These are phyloP conservation scores for Chrysopilus asiliformis DNA, from an alignment of 2,888 invertebrate species.

Conservation along the genomic window DNA sequence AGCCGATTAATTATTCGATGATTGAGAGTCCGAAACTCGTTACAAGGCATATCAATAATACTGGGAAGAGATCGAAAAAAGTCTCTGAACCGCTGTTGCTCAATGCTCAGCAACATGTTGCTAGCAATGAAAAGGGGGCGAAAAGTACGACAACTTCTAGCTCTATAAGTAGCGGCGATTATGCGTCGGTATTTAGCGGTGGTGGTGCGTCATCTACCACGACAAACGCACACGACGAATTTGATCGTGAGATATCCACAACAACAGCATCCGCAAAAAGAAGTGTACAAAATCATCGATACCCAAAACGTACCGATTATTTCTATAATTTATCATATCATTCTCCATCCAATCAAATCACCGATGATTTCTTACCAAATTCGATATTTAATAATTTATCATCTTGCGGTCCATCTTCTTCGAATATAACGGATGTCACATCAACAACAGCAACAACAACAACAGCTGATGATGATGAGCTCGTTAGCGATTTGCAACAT, in stretches of 20 bases:
- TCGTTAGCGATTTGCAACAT: conserved; percentile 1
- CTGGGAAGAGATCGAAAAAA: no score
- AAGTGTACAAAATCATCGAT: conserved; percentile 23
- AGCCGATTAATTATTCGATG: conserved; percentile 14
- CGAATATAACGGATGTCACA: conserved; percentile 4
- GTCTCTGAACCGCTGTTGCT: no score
- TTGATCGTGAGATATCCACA: conserved; percentile 3
- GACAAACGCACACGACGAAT: no score
- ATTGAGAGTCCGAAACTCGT: no score
- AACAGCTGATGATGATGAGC: not conserved
- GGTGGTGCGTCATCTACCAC: no score
- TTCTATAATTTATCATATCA: conserved; percentile 23
- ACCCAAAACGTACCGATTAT: conserved; percentile 30
- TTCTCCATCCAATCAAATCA: conserved; percentile 6
- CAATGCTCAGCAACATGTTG: not conserved
- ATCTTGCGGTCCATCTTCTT: conserved; percentile 7
- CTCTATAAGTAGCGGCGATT: conserved; percentile 35
- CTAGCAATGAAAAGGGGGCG: conserved; percentile 18
- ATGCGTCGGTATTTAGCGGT: conserved; percentile 35
- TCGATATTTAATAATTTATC: conserved; percentile 10
- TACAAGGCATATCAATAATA: no score
- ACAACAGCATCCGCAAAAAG: conserved; percentile 8
- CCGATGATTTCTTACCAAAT: not conserved
- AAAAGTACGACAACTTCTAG: conserved; percentile 24
- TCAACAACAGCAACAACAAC: conserved; percentile 1